phyloP scores from a whole-genome alignment of 2,888 invertebrate species.

The Panzeria rudis region DNA sequence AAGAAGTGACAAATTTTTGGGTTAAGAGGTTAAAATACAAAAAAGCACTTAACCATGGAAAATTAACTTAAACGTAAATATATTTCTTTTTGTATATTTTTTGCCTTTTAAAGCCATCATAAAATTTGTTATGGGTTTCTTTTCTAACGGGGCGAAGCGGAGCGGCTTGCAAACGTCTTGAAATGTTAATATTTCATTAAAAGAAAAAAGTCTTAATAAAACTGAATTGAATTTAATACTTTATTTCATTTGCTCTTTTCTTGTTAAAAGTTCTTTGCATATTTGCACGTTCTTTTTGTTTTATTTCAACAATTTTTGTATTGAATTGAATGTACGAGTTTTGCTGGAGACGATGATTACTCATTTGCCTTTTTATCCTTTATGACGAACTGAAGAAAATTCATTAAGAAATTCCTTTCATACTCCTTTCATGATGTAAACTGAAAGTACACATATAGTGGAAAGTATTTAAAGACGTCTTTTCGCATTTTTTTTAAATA shows the following conservation, averaged over 20 bases:
- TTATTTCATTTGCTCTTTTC: slow-evolving; percentile 16
- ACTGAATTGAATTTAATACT: no score
- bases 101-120: slow-evolving; percentile 30
- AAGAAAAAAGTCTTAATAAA: no score
- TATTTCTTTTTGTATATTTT: background rate
- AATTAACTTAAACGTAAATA: slow-evolving; percentile 62
- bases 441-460: slow-evolving; percentile 1
- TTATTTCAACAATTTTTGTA: slow-evolving; percentile 42
- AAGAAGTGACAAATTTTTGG: slow-evolving; percentile 67
- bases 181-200: slow-evolving; percentile 13
- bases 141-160: background rate
- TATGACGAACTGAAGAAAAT: slow-evolving; percentile 44
- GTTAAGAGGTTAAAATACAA: slow-evolving; percentile 70
- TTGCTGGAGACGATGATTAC: slow-evolving; percentile 12
- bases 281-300: slow-evolving; percentile 57
- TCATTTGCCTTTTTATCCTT: slow-evolving; percentile 12
- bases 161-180: background rate
- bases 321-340: slow-evolving; percentile 10
- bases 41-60: slow-evolving; percentile 69
- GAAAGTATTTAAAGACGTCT: slow-evolving; percentile 22
- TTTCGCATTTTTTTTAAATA: background rate
- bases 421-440: slow-evolving; percentile 10
- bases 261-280: slow-evolving; percentile 46
- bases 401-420: slow-evolving; percentile 67
- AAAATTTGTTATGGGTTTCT: background rate